These are phyloP conservation scores for Cyprinodon variegatus DNA, from an alignment of 2,113 vertebrate genomes.

Conservation along the genomic window DNA sequence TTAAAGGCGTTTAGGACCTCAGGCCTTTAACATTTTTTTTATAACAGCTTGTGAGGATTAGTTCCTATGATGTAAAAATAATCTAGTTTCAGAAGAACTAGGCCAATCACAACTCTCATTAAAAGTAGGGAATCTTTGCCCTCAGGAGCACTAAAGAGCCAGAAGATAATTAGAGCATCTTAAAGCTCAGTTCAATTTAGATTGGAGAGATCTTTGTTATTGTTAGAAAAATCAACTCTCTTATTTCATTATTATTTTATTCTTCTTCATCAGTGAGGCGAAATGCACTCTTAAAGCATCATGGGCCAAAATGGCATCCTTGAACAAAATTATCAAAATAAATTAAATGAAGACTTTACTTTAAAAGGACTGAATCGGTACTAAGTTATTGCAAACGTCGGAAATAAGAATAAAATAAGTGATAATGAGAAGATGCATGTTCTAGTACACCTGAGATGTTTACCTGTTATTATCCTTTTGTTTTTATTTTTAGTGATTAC, in stretches of 20 bases:
- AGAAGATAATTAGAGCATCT: conserved; percentile 33
- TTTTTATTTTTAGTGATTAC: background rate
- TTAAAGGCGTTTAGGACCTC: background rate
- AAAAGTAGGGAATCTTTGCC: conserved; percentile 52
- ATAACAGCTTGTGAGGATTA: conserved; percentile 18
- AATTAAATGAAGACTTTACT: background rate
- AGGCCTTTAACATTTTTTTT: conserved; percentile 33
- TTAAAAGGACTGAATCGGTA: background rate
- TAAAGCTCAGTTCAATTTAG: conserved; percentile 23
- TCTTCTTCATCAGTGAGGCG: background rate
- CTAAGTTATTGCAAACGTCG: background rate
- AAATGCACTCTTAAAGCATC: background rate
- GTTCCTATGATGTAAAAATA: conserved; percentile 40
- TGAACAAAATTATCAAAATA: background rate
- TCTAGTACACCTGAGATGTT: background rate
- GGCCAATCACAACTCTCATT: conserved; percentile 69
- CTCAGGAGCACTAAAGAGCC: conserved; percentile 35
- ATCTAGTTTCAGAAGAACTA: conserved; percentile 61
- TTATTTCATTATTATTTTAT: background rate
- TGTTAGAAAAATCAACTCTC: background rate
- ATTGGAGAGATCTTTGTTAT: background rate
- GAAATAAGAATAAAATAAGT: background rate
- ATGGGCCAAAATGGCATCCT: background rate
- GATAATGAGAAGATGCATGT: background rate
- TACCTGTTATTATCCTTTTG: background rate